Conservation (phyloP, 2,113 vertebrate genomes). For the Bos indicus region DNA sequence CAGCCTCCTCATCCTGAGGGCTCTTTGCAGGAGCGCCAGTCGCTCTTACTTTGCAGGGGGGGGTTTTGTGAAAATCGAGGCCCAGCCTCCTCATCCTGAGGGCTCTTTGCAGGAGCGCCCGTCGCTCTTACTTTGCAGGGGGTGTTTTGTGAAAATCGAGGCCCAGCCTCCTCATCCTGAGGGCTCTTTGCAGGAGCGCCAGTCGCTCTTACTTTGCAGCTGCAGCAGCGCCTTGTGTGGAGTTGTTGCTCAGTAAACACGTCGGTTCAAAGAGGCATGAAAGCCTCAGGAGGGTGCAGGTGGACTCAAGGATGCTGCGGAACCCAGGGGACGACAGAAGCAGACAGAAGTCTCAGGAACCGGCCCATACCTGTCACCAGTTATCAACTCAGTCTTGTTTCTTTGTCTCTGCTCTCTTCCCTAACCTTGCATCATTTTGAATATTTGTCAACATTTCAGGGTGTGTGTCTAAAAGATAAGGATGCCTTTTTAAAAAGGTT, state of each 20-base stretch:
- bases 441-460: neutral
- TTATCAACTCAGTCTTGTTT: neutral
- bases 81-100: too few species aligned
- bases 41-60: too few species aligned
- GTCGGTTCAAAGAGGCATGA: neutral
- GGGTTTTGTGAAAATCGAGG: too few species aligned
- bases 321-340: neutral
- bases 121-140: too few species aligned
- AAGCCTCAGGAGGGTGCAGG: neutral
- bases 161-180: neutral
- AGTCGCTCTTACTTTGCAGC: neutral
- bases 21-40: too few species aligned
- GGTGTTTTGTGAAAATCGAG: neutral
- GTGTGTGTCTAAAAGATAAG: neutral
- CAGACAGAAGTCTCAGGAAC: neutral
- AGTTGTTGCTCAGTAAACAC: neutral
- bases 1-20: too few species aligned
- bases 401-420: neutral
- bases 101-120: too few species aligned
- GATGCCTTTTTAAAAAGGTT: neutral
- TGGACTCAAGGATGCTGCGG: neutral
- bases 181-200: neutral
- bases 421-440: neutral
- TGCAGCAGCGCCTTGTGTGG: neutral
- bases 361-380: neutral